Evolutionary conservation across 1,140 invertebrate genomes (phyloP).

Genomic region (Diploscapter pachys): DNA sequence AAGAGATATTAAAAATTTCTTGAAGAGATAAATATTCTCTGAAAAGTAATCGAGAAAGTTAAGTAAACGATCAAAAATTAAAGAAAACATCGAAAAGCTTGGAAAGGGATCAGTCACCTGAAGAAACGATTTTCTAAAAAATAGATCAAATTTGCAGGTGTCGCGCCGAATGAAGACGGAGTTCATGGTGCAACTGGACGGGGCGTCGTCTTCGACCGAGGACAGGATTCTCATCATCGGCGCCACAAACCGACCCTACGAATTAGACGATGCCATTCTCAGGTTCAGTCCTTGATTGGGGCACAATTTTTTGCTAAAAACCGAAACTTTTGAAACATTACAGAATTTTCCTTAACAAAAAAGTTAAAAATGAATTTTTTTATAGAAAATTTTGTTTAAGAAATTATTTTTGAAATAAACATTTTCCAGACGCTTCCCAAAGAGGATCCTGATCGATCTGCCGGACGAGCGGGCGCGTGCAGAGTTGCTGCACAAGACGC

Average conservation of each 20-base stretch:
- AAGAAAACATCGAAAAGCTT: too few relatives aligned
- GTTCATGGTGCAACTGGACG: slow-evolving; percentile 82
- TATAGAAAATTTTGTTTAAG: background rate
- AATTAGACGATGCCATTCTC: slow-evolving; percentile 82
- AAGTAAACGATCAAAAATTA: too few relatives aligned
- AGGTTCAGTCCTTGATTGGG: background rate
- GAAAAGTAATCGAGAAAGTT: too few relatives aligned
- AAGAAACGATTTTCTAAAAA: too few relatives aligned
- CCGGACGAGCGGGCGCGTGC: slow-evolving; percentile 73
- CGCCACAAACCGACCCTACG: slow-evolving; percentile 89
- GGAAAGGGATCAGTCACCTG: too few relatives aligned
- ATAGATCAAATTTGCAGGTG: slow-evolving; percentile 70
- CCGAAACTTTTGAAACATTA: too few relatives aligned
- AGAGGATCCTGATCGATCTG: slow-evolving; percentile 81
- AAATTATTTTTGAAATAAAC: background rate
- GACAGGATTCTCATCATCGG: slow-evolving; percentile 69
- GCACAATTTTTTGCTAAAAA: background rate
- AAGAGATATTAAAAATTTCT: too few relatives aligned
- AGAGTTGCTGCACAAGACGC: slow-evolving; percentile 75
- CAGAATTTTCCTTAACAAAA: too few relatives aligned
- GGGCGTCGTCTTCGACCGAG: slow-evolving; percentile 58
- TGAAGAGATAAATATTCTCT: too few relatives aligned
- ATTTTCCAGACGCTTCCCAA: slow-evolving; percentile 69
- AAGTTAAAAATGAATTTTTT: background rate
- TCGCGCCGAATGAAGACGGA: slow-evolving; percentile 88